Evolutionary conservation across 2,888 invertebrate species (phyloP).

Genomic region (Cephus sareptanus): DNA sequence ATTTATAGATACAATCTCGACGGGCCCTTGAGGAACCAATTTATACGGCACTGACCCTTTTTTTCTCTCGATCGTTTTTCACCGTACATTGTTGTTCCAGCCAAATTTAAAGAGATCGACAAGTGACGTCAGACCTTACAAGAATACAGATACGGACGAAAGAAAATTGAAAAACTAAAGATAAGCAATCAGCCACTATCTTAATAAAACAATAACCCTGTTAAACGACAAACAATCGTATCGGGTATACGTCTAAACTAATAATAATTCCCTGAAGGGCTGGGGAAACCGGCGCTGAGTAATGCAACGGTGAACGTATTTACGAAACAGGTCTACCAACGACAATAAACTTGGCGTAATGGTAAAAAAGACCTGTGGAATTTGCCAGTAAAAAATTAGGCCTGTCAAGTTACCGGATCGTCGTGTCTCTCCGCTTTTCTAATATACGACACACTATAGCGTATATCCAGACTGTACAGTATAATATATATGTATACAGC

Average conservation of each 20-base stretch:
- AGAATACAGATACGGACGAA: neutral
- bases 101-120: neutral
- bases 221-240: neutral
- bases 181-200: neutral
- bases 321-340: neutral
- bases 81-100: neutral
- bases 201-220: neutral
- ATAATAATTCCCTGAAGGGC: neutral
- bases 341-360: neutral
- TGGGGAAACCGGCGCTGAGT: neutral
- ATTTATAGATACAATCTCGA: neutral
- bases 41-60: neutral
- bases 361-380: constrained; percentile 1
- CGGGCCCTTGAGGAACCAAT: neutral
- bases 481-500: neutral
- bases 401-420: neutral
- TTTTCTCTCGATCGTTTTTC: neutral
- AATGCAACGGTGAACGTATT: neutral
- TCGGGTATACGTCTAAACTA: neutral
- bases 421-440: neutral
- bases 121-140: neutral
- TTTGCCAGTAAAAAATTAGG: neutral
- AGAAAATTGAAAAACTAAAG: too few species aligned
- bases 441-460: neutral
- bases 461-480: neutral